phyloP scores from a whole-genome alignment of 2,113 vertebrate genomes.

The Triplophysa tibetana region DNA sequence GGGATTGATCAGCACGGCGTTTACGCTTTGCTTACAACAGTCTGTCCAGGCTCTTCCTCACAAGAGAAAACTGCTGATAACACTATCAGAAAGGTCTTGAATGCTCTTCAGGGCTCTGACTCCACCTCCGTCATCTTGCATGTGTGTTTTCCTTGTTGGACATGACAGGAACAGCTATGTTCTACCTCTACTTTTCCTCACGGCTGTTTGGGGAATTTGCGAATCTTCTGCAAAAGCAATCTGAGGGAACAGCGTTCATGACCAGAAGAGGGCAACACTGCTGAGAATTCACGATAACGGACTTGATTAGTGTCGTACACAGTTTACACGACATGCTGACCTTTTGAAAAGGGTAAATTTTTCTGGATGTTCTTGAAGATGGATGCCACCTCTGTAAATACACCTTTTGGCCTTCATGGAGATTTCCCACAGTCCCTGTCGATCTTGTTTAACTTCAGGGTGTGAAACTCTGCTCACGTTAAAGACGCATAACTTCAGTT shows the following conservation, averaged over 20 bases:
- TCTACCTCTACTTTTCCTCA: slow-evolving; percentile 29
- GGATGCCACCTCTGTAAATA: background rate
- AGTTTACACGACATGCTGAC: slow-evolving; percentile 9
- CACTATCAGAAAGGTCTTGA: slow-evolving; percentile 27
- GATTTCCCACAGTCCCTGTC: background rate
- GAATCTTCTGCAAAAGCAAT: background rate
- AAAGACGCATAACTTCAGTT: background rate
- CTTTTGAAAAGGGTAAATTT: background rate
- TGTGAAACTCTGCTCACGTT: background rate
- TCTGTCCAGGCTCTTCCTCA: background rate
- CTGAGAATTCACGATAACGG: slow-evolving; percentile 56
- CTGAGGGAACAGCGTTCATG: background rate
- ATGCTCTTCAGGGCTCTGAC: slow-evolving; percentile 45
- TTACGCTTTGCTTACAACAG: slow-evolving; percentile 45
- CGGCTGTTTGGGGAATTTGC: background rate
- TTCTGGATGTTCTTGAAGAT: background rate
- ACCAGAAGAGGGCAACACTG: slow-evolving; percentile 75
- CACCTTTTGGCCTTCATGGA: background rate
- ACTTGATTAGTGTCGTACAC: slow-evolving; percentile 29
- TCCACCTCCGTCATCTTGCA: slow-evolving; percentile 44
- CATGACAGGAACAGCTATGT: background rate
- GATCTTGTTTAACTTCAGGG: background rate
- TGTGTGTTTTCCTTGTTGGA: background rate
- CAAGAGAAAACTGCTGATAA: slow-evolving; percentile 47
- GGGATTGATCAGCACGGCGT: slow-evolving; percentile 63